These are phyloP conservation scores for Tiphia femorata DNA, from an alignment of 2,888 invertebrate genomes.

Conservation along the genomic window DNA sequence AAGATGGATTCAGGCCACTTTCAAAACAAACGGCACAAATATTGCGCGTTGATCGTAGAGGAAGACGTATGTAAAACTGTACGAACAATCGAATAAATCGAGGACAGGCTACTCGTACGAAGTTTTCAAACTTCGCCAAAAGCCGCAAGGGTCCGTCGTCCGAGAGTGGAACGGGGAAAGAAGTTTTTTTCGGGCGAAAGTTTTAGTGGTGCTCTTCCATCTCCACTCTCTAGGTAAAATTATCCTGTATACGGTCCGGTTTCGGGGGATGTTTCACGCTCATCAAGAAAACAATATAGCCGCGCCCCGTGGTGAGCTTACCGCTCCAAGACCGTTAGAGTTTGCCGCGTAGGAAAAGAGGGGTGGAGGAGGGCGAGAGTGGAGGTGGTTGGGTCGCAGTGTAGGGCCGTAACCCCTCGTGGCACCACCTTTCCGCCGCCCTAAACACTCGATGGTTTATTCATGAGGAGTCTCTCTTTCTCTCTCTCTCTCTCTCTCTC, in stretches of 20 bases:
- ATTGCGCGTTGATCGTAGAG: no score
- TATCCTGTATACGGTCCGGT: conserved; percentile 37
- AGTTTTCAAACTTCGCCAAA: no score
- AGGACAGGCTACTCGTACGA: no score
- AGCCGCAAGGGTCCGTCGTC: no score
- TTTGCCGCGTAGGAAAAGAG: conserved; percentile 31
- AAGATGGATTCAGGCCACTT: no score
- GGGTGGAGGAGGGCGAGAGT: conserved; percentile 28
- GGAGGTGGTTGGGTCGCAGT: conserved; percentile 14
- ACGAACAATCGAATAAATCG: no score
- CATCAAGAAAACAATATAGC: conserved; percentile 69
- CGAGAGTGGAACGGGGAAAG: no score
- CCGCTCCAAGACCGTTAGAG: conserved; percentile 48
- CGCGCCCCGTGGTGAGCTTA: conserved; percentile 66
- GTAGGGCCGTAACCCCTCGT: conserved; percentile 47
- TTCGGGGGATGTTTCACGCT: conserved; percentile 58
- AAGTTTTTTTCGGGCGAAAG: no score
- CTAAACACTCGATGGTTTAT: conserved; percentile 68
- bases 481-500: not conserved
- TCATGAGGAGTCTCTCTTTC: conserved; percentile 58
- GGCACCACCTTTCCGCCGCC: conserved; percentile 47
- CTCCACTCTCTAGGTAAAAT: no score
- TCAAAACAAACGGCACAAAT: no score
- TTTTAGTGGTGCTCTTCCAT: no score
- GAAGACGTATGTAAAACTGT: no score